These are phyloP conservation scores for Aythya baeri DNA, from an alignment of 2,113 vertebrate species.

Conservation along the genomic window DNA sequence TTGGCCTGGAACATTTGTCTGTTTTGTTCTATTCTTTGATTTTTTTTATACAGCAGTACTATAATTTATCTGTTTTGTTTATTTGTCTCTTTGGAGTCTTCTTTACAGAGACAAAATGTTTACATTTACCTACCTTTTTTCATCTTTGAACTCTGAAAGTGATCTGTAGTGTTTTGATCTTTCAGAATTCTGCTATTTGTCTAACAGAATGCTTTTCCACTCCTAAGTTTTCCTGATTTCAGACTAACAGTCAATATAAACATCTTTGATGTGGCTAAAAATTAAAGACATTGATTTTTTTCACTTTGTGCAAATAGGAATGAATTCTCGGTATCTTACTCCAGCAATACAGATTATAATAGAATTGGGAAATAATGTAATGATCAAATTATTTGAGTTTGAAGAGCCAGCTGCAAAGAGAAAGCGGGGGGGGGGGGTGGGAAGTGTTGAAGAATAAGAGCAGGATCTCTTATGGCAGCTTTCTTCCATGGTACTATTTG, in stretches of 20 bases:
- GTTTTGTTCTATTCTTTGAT: background rate
- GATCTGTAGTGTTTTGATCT: constrained; percentile 38
- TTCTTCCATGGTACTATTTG: constrained; percentile 28
- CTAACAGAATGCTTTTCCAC: constrained; percentile 12
- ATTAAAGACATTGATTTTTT: background rate
- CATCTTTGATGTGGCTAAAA: background rate
- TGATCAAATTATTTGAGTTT: background rate
- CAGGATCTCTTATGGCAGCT: constrained; percentile 49
- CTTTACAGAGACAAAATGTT: background rate
- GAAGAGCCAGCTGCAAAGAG: constrained; percentile 9
- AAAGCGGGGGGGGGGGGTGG: background rate
- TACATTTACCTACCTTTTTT: constrained; percentile 12
- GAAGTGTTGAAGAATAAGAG: constrained; percentile 8
- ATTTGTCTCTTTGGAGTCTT: background rate
- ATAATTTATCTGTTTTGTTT: background rate
- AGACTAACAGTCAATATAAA: background rate
- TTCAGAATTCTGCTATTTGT: constrained; percentile 48
- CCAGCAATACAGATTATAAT: background rate
- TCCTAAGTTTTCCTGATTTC: constrained; percentile 17
- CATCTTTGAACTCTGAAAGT: background rate
- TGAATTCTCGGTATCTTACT: background rate
- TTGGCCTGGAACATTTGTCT: background rate
- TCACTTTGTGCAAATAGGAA: background rate
- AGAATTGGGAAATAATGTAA: background rate
- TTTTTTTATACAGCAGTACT: background rate